phyloP scores from a whole-genome alignment of 2,797 vertebrate species.

The Sorex maritimensis region DNA sequence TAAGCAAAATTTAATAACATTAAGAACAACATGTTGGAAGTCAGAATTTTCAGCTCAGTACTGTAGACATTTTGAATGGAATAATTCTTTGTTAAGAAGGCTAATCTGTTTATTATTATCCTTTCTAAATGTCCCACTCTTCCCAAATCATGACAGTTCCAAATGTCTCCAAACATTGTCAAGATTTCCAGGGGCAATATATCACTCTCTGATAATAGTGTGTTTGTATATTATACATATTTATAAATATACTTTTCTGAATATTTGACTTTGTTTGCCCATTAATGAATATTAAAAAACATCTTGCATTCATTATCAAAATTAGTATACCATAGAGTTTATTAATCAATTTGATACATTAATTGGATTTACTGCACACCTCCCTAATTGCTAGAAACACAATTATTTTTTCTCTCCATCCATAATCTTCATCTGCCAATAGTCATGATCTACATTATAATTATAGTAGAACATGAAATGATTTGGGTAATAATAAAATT shows the following conservation, averaged over 20 bases:
- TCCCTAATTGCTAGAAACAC: slow-evolving; percentile 73
- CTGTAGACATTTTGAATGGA: neutral
- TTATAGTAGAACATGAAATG: slow-evolving; percentile 81
- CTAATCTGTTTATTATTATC: neutral
- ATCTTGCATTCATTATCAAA: slow-evolving; percentile 66
- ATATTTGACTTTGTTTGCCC: slow-evolving; percentile 1
- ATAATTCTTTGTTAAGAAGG: neutral
- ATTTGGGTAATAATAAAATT: slow-evolving; percentile 83
- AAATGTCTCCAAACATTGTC: slow-evolving; percentile 20
- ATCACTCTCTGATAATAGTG: neutral
- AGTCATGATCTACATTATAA: slow-evolving; percentile 81
- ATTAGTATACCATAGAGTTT: slow-evolving; percentile 57
- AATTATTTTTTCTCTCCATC: slow-evolving; percentile 80
- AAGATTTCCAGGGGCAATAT: neutral
- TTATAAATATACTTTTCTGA: slow-evolving; percentile 43
- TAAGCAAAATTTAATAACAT: neutral
- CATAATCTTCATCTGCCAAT: slow-evolving; percentile 82
- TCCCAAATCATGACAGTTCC: neutral
- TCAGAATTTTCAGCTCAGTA: neutral
- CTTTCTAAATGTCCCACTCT: neutral
- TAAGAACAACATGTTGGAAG: neutral
- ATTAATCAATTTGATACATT: slow-evolving; percentile 74
- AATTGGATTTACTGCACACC: slow-evolving; percentile 50
- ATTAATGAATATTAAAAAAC: slow-evolving; percentile 65
- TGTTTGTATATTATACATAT: neutral